Evolutionary conservation across 2,888 invertebrate species (phyloP), one percentile per base, ranked within the genome.

Genomic region (Thera obeliscata): DNA sequence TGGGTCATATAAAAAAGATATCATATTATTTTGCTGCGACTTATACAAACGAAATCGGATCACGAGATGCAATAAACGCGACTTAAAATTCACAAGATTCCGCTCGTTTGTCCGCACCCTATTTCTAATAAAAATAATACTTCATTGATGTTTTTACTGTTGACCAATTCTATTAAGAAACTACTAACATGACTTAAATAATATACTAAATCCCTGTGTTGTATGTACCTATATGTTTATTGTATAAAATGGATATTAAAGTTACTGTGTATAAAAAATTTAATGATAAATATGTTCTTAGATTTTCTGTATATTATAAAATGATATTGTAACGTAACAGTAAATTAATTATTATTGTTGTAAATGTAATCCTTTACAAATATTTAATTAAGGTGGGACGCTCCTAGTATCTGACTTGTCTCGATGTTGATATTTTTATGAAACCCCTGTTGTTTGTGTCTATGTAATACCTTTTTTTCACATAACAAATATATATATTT

Each of bases 271-370:
- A 49, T 59, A 61, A 35, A 61, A 36, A 46, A 56, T 62, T 12
- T 43, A 36, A 55, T 46, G 36, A 36, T 11, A 11, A 35, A n/a
- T 56, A 63, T n/a, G 41, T 48, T 50, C 9, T 56, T 41, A 56
- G 22, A 38, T n/a, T n/a, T 48, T 54, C 9, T 52, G 12, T 64
- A n/a, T 33, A 41, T n/a, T 58, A 46, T 35, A 22, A 12, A 59
- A 59, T 55, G 35, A 62, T 62, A 62, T 62, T 61, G 2, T 62
- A 48, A 61, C 11, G 5, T 41, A 41, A 2, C n/a, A 41, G 22
- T 63, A 8, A 35, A 35, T 64, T 49, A 11, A 60, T 60, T 65
- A 55, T 65, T 65, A 60, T 60, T 65, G 59, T 65, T 65, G 55
- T 49, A 49, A 41, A 60, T 59, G 46, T 48, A 50, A 3, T 22